Evolutionary conservation across 2,113 vertebrate species (phyloP), one percentile per base, ranked within the genome.

Genomic region (Macroglossus sobrinus): DNA sequence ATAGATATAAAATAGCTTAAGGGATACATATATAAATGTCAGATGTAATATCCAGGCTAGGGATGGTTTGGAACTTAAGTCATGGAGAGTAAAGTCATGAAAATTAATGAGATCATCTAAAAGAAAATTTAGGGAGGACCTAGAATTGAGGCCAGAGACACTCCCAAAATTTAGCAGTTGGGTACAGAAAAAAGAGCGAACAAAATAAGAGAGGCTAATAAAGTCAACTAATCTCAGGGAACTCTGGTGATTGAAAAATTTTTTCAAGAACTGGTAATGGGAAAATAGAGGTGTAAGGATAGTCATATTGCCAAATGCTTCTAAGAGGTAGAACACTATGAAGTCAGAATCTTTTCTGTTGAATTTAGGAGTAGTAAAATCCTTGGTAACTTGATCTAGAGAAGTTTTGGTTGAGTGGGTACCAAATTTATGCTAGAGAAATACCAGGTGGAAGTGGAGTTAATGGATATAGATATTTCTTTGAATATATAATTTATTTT

Each of bases 281-380:
- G 21, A 22, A 5, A 8, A 2, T 59, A 1, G 35, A 33, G 2
- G 6, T 28, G 3, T 33, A 61, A 38, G 16, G 12, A 22, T 1
- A 26, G 15, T 40, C 2, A 43, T 72, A 53, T 19, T 45, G 15
- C 9, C 64, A 61, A 87, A 33, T 28, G 4, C 9, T 66, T 91
- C 4, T 35, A 75, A 55, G 11, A 88, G 1, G 5, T 40, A 63
- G 21, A 88, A 18, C 30, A 63, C 5, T 10, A 28, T 19, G 11
- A 40, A n/a, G 6, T 61, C 22, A 88, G 26, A 81, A 81, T 53
- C 14, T 10, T 80, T 80, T 74, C 1, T 21, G 59, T 14, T 71
- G 3, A 82, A 14, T 35, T 84, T 40, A 18, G 28, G 4, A 84
- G 69, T 1, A 38, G 9, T 61, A 79, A 78, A 87, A 68, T 47